Percentiles rank a stretch among this genome's conserved stretches.
Conservation (phyloP, 2,113 vertebrate genomes). For the Phyllopteryx taeniolatus region DNA sequence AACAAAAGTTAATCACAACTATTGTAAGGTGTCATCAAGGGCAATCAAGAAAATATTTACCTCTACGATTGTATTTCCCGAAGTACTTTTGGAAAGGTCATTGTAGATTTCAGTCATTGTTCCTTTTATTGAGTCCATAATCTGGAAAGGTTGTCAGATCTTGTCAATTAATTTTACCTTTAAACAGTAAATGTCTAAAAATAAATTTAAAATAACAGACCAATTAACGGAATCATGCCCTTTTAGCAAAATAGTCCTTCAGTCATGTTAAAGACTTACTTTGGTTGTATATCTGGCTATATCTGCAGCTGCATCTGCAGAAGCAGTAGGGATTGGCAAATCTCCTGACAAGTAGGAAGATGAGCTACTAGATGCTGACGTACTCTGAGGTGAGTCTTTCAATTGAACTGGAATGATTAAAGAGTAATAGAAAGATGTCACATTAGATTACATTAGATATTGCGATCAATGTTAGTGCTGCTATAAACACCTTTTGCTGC, state of each 20-base stretch:
- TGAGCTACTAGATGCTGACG: constrained; percentile 79
- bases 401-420: constrained; percentile 81
- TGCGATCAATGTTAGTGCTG: background rate
- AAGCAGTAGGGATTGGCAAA: constrained; percentile 87
- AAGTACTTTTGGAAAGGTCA: constrained; percentile 93
- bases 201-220: background rate
- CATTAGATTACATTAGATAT: background rate
- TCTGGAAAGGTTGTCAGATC: constrained; percentile 72
- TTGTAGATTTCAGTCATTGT: constrained; percentile 99
- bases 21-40: background rate
- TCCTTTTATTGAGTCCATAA: constrained; percentile 98
- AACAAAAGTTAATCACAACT: background rate
- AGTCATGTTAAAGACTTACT: constrained; percentile 64
- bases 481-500: constrained; percentile 86
- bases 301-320: constrained; percentile 93
- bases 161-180: background rate
- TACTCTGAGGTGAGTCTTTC: constrained; percentile 86
- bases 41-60: constrained; percentile 58
- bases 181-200: background rate
- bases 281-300: constrained; percentile 97
- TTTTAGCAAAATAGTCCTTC: background rate
- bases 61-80: constrained; percentile 95
- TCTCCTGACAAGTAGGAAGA: constrained; percentile 76
- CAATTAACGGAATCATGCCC: background rate
- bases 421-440: constrained; percentile 4